A percentile compares a stretch with the other conserved stretches of the same genome.
Conservation (phyloP, 2,113 vertebrate genomes). For the Nestor notabilis region DNA sequence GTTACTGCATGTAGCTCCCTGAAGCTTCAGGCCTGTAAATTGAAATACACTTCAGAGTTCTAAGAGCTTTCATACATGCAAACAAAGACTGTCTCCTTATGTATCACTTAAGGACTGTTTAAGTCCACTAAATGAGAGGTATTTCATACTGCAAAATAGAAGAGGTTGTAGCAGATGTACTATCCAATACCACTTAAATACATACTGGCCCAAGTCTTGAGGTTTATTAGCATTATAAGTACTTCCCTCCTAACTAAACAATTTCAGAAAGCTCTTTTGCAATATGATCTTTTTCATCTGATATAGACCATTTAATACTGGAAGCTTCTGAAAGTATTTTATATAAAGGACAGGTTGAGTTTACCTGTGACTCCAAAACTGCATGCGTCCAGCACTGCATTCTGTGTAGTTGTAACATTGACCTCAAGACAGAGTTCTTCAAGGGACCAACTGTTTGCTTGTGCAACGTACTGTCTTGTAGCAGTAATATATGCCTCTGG, state of each 20-base stretch:
- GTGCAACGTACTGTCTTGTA: conserved; percentile 95
- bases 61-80: not conserved
- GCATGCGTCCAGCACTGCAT: conserved; percentile 88
- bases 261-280: not conserved
- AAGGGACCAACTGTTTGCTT: conserved; percentile 98
- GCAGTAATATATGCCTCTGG: conserved; percentile 98
- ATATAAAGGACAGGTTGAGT: not conserved
- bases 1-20: conserved; percentile 91
- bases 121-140: not conserved
- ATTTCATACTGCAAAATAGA: not conserved
- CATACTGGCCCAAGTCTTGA: rapidly evolving
- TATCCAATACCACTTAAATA: not conserved
- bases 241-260: not conserved
- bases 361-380: conserved; percentile 97
- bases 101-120: not conserved
- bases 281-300: not conserved
- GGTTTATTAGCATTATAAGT: not conserved
- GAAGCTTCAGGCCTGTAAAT: conserved; percentile 87
- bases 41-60: not conserved
- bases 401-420: conserved; percentile 89
- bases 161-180: not conserved
- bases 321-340: not conserved
- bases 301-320: not conserved
- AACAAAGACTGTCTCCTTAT: not conserved
- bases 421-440: conserved; percentile 97